Evolutionary conservation across 1,140 invertebrate species (phyloP).

Genomic region (Episyrphus balteatus): DNA sequence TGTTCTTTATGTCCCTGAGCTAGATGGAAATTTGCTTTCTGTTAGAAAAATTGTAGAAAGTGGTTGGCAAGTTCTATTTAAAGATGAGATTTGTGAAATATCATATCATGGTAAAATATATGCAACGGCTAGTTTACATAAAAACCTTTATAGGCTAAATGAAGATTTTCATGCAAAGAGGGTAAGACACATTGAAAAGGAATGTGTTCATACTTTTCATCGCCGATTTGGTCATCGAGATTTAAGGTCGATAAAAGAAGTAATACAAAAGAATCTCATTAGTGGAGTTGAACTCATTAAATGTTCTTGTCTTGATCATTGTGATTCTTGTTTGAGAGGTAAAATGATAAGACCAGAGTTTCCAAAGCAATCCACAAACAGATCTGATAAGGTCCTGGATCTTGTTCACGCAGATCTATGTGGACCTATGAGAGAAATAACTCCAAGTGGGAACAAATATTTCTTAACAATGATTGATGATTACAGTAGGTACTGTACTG

Average conservation of each 20-base stretch:
- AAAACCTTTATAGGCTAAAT: conserved; percentile 1
- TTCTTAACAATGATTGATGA: conserved; percentile 24
- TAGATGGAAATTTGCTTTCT: conserved; percentile 1
- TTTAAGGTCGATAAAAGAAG: neutral
- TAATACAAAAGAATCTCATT: neutral
- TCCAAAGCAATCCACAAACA: no score
- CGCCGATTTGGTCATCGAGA: conserved; percentile 1
- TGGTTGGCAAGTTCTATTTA: neutral
- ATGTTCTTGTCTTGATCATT: neutral
- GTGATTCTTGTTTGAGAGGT: conserved; percentile 1
- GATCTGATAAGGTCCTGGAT: conserved; percentile 6
- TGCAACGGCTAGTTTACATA: neutral
- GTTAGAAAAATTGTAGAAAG: neutral
- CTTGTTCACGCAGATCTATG: conserved; percentile 18
- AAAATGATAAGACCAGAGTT: neutral
- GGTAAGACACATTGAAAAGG: neutral
- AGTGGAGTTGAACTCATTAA: neutral
- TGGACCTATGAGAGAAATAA: conserved; percentile 8
- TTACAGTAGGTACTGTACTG: conserved; percentile 10
- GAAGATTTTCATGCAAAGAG: neutral
- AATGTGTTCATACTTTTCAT: conserved; percentile 1
- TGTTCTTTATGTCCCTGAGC: conserved; percentile 2
- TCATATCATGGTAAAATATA: no score
- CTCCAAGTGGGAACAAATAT: conserved; percentile 13
- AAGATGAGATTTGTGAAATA: neutral